These are phyloP conservation scores for Peromyscus maniculatus DNA, from an alignment of 2,113 vertebrate species.

Conservation along the genomic window DNA sequence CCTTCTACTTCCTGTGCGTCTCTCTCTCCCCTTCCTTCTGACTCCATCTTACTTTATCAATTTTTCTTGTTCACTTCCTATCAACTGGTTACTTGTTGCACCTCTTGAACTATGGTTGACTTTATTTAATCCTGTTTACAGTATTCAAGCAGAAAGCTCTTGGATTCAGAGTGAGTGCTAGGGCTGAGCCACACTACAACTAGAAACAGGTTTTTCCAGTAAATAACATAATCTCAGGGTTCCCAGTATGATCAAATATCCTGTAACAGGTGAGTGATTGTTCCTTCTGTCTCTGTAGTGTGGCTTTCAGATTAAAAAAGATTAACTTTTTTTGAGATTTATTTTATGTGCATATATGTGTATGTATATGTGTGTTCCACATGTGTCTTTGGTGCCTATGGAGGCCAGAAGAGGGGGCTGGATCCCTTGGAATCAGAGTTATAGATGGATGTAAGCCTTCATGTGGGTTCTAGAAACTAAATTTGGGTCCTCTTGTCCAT, in stretches of 20 bases:
- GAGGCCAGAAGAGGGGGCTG: neutral
- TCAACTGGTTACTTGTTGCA: neutral
- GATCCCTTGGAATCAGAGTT: neutral
- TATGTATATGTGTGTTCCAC: neutral
- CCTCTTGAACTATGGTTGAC: neutral
- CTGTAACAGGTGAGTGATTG: neutral
- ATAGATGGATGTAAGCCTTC: neutral
- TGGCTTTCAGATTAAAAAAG: neutral
- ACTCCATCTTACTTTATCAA: neutral
- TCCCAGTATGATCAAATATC: neutral
- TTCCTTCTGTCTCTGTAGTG: neutral
- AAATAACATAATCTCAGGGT: neutral
- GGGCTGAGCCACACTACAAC: neutral
- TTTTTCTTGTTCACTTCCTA: neutral
- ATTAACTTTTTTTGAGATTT: neutral
- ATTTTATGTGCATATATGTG: neutral
- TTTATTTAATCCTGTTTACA: neutral
- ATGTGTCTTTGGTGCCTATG: neutral
- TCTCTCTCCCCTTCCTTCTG: neutral
- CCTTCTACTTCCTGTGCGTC: neutral
- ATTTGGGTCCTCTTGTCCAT: neutral
- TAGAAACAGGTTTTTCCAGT: neutral
- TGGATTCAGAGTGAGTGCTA: neutral
- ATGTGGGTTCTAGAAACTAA: neutral
- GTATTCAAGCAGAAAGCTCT: neutral